Evolutionary conservation across 92 coral and sea anemone genomes (phyloP), one percentile per base, ranked within the genome.

Genomic region (Epizoanthus rinbou): DNA sequence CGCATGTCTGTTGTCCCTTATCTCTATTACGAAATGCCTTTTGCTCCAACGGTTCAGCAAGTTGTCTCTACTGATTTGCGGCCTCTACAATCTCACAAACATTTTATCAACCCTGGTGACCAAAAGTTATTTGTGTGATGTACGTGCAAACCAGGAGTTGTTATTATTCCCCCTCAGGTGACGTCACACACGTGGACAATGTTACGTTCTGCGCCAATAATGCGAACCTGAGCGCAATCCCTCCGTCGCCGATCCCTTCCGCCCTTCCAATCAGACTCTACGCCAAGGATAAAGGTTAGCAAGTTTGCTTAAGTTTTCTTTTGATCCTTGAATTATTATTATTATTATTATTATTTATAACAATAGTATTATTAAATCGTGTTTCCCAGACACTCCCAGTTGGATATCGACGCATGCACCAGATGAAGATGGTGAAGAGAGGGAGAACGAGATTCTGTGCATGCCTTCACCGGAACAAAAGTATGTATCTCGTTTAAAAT

Each of bases 391-490:
- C 43, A 64, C 69, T 33, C 83, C 83, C 83, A 78, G 69, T 33
- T 78, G 79, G 79, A 73, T 73, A n/a, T 50, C 60, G 15, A 23
- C 37, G 3, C 60, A 18, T 19, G 86, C 52, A 7, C 57, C 64
- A 5, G 82, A 62, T 22, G 85, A 64, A 8, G 83, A 64, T 0
- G 89, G 82, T 5, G 83, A 73, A 57, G 91, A 84, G 57, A 88
- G 89, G 13, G 87, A 85, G 50, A 88, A 90, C 21, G 87, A 93
- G 22, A 88, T 95, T 23, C 80, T 95, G 86, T 95, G 98, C 75
- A 60, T 95, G 91, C 97, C 94, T 25, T 93, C 98, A 60, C 98
- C 98, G 41, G 95, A 94, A 23, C 98, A 93, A 82, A 90, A 87
- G 98, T 95, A 86, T 60, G 91, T 69, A 35, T 13, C 43, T 21